Conservation (phyloP, 1,140 invertebrate genomes). For the Rhopalosiphum maidis region DNA sequence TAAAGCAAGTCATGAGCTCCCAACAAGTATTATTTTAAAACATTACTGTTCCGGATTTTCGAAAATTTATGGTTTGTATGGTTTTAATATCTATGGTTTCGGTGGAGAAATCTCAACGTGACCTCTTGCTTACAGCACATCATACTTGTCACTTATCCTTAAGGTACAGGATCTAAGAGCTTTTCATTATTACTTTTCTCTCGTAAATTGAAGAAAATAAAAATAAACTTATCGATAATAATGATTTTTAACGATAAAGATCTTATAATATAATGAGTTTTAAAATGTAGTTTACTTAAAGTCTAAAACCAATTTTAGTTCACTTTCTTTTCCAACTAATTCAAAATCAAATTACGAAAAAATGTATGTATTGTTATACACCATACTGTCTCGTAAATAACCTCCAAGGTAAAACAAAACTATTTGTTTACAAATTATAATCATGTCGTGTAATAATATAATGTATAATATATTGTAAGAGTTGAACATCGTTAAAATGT, state of each 20-base stretch:
- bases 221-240: neutral
- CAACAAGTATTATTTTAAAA: slow-evolving; percentile 52
- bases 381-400: slow-evolving; percentile 19
- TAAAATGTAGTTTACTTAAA: neutral
- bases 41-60: slow-evolving; percentile 42
- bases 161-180: neutral
- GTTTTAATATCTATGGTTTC: slow-evolving; percentile 6
- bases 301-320: neutral
- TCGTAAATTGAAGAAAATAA: slow-evolving; percentile 26
- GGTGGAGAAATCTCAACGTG: neutral
- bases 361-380: neutral
- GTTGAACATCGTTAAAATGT: neutral
- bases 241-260: slow-evolving; percentile 9
- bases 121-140: neutral
- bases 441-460: neutral
- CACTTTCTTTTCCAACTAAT: slow-evolving; percentile 1
- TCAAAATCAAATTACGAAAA: slow-evolving; percentile 29
- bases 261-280: neutral
- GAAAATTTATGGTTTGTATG: slow-evolving; percentile 43
- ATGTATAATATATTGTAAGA: neutral
- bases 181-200: slow-evolving; percentile 4
- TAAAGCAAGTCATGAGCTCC: slow-evolving; percentile 30
- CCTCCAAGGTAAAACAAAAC: slow-evolving; percentile 29
- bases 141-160: neutral
- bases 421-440: slow-evolving; percentile 25